Conservation (phyloP, 1,140 invertebrate genomes). For the Pantala flavescens region DNA sequence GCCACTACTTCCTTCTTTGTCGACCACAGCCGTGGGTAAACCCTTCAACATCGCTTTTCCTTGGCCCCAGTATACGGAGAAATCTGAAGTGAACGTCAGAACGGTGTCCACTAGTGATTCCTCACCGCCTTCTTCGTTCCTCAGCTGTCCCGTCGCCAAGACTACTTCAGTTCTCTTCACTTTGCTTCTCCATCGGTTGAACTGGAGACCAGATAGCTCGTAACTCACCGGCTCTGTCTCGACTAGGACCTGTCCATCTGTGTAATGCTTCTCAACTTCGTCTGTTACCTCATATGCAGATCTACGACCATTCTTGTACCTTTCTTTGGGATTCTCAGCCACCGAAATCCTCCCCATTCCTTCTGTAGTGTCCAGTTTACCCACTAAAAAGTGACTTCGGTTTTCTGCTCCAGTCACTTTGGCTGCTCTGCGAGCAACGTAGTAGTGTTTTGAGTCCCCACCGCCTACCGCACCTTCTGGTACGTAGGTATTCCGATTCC, state of each 20-base stretch:
- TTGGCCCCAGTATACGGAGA: constrained; percentile 63
- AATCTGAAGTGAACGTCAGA: constrained; percentile 54
- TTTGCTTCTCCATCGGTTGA: constrained; percentile 45
- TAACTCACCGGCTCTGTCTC: constrained; percentile 67
- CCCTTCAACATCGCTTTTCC: constrained; percentile 62
- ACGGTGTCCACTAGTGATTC: constrained; percentile 51
- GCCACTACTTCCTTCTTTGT: constrained; percentile 44
- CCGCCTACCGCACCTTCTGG: constrained; percentile 53
- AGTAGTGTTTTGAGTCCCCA: constrained; percentile 18
- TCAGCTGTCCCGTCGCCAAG: constrained; percentile 48
- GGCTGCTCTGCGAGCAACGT: neutral
- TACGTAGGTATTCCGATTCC: constrained; percentile 51
- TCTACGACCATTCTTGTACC: neutral
- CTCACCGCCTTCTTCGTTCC: constrained; percentile 41
- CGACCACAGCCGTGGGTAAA: constrained; percentile 41
- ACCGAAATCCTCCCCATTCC: constrained; percentile 54
- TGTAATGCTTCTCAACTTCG: constrained; percentile 36
- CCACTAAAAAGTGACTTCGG: constrained; percentile 43
- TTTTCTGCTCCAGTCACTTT: neutral
- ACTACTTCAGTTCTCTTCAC: constrained; percentile 40
- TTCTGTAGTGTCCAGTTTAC: constrained; percentile 49
- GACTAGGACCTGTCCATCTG: constrained; percentile 57
- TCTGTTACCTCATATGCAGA: neutral
- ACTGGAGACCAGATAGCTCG: constrained; percentile 52
- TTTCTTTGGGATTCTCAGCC: constrained; percentile 40